Base-by-base conservation (phyloP, 2,797 vertebrate species). In the Naso thynnoides region DNA sequence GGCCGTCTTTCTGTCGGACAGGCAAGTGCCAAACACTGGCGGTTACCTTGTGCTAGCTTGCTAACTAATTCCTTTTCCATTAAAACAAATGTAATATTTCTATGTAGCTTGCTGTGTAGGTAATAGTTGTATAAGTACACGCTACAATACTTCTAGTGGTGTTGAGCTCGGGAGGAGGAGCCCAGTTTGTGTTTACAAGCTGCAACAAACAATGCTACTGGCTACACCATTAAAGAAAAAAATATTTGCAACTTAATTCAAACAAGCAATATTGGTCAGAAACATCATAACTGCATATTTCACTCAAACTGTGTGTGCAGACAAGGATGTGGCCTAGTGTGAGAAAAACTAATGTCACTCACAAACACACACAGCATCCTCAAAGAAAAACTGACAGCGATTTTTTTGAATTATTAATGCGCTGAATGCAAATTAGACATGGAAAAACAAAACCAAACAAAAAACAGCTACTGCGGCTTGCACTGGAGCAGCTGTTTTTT, bases 401-500 rank as follows among this genome's bases (percentile, higher is more conserved):
- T 23, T 14, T 33, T 27, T 33, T 39, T 8, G 27, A 29, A 62
- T 11, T 19, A 29, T 65, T 42, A 26, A n/a, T 33, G 18, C 49
- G 18, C 8, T 50, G 61, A 62, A 38, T 50, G 36, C 26, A 24
- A 24, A 5, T 8, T 71, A 67, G 66, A 72, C 3, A 44, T 11
- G 19, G n/a, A 64, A 52, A 47, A 41, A 52, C 3, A 21, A 41
- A n/a, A n/a, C n/a, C n/a, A 39, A 1, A 53, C 27, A 62, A 60
- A 59, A 72, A 62, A 18, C 5, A 61, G n/a, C 69, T 23, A 54
- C 64, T 58, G 33, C 23, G 54, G 27, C 21, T 50, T 8, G 16
- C 4, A 66, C 31, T 23, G 36, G 67, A 41, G 44, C 55, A 62
- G 81, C 39, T 8, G 18, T 9, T 67, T 72, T 74, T 78, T 52